Evolutionary conservation across 2,113 vertebrate species (phyloP).

Genomic region (Alexandromys fortis): DNA sequence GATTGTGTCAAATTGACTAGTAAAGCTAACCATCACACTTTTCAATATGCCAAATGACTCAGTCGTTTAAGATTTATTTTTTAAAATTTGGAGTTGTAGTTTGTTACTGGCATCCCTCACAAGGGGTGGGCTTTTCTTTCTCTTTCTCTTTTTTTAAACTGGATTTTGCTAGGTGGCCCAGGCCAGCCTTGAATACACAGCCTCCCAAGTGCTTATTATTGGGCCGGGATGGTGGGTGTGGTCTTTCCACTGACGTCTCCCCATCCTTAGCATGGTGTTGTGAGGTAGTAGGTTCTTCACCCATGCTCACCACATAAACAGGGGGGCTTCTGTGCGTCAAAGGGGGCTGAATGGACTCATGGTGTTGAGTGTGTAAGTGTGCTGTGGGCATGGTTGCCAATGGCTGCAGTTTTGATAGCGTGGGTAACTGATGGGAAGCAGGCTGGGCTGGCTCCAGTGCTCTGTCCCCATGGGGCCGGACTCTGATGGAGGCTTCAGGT

Average conservation of each 20-base stretch:
- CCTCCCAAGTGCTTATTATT: background rate
- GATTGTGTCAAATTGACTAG: background rate
- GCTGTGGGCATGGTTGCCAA: background rate
- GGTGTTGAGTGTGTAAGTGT: background rate
- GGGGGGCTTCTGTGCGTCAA: background rate
- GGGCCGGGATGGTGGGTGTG: background rate
- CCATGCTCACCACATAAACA: rapidly evolving
- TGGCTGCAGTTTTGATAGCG: background rate
- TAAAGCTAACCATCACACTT: background rate
- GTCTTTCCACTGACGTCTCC: background rate
- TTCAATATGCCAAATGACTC: background rate
- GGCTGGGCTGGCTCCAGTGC: background rate
- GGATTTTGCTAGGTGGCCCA: background rate
- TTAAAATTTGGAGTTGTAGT: background rate
- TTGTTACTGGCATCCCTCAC: background rate
- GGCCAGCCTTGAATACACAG: background rate
- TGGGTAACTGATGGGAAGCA: background rate
- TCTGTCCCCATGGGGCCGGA: background rate
- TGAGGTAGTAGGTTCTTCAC: background rate
- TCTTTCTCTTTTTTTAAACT: no score
- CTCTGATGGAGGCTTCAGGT: background rate
- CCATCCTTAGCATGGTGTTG: background rate
- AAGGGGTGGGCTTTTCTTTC: background rate
- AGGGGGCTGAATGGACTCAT: background rate
- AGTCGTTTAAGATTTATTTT: background rate